A percentile compares a stretch with the other conserved stretches of the same genome.
These are phyloP conservation scores for Andinoacara biseriatus DNA, from an alignment of 2,113 vertebrate genomes.

Conservation along the genomic window DNA sequence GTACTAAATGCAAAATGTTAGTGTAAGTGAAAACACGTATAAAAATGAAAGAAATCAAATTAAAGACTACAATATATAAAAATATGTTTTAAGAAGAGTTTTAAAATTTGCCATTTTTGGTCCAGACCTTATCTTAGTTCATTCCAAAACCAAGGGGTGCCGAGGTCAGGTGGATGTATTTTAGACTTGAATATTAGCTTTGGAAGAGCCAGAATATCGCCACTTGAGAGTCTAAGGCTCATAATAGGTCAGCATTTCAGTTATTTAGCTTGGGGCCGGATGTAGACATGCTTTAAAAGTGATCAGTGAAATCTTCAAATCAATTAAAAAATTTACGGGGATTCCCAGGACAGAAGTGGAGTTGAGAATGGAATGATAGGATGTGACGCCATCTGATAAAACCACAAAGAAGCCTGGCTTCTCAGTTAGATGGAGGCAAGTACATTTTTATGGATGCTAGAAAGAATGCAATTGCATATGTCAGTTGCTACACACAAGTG, in stretches of 20 bases:
- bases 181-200: not conserved
- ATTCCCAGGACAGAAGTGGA: too few relatives aligned
- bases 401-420: not conserved
- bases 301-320: not conserved
- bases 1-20: not conserved
- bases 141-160: not conserved
- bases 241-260: rapidly evolving
- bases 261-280: not conserved
- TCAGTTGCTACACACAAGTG: too few relatives aligned
- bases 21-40: not conserved
- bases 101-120: not conserved
- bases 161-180: not conserved
- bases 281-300: not conserved
- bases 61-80: not conserved
- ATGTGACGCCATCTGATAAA: not conserved
- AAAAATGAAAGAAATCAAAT: not conserved
- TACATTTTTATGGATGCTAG: not conserved
- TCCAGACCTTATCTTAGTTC: not conserved
- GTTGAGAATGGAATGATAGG: not conserved
- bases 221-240: not conserved
- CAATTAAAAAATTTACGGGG: too few relatives aligned
- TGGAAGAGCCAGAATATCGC: not conserved
- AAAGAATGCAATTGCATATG: rapidly evolving
- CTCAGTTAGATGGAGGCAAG: not conserved
- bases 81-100: not conserved